Evolutionary conservation across 2,797 vertebrate genomes (phyloP), one percentile per base, ranked within the genome.

Genomic region (Pseudochromis fuscus): DNA sequence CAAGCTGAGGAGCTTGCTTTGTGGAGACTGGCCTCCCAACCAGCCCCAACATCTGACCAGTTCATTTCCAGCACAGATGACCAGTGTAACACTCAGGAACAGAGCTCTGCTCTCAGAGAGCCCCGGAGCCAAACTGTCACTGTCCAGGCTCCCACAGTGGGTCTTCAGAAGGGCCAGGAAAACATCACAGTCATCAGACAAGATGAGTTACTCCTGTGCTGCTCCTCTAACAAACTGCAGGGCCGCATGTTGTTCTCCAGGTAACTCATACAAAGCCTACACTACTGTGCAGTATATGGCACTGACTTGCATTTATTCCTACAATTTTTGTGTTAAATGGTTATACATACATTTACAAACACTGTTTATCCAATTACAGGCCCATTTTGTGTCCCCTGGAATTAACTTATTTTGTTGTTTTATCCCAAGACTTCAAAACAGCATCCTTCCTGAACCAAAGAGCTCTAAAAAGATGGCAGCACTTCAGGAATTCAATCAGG

Each of bases 121-220:
- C 25, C 0, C 13, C 31, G 21, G 6, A 42, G 13, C 49, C 65
- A 18, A 21, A 13, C 57, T 62, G 42, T 16, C 0, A 21, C 24
- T 16, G 35, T 16, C 27, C 77, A 62, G 35, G 19, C 44, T 9
- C 66, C 72, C 13, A 6, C n/a, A 4, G 62, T 7, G 50, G 71
- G 25, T 30, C 6, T 61, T 30, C 56, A 75, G 35, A 66, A 65
- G 33, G 67, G 49, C 33, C 40, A 64, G 1, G 59, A 66, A 24
- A 75, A 74, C 38, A 4, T 94, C 59, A 85, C 84, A 1, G 48
- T 94, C 31, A 60, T 91, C 74, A 89, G 89, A 82, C 92, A 95
- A 61, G 93, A 94, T 11, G 86, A 93, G 53, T 51, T 95, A n/a
- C 55, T 92, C 18, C 73, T 95, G 25, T 91, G 91, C 67, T 93